phyloP scores from a whole-genome alignment of 1,140 invertebrate genomes.

The Cephus cinctus region DNA sequence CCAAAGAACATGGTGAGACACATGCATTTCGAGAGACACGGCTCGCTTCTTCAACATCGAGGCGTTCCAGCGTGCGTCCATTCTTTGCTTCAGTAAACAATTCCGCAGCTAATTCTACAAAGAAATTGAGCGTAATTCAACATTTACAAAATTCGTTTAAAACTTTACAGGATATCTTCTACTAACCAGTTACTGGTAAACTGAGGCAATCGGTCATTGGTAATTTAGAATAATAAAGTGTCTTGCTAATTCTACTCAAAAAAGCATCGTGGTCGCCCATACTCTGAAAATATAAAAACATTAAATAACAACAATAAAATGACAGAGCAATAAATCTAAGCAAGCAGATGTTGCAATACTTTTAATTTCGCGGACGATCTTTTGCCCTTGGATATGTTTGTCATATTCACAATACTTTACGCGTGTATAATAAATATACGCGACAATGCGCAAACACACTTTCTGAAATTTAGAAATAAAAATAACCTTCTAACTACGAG shows the following conservation, averaged over 20 bases:
- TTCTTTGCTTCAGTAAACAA: conserved; percentile 72
- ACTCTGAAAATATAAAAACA: conserved; percentile 55
- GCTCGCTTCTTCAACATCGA: conserved; percentile 78
- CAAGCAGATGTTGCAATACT: conserved; percentile 30
- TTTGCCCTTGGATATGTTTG: conserved; percentile 36
- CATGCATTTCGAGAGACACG: conserved; percentile 75
- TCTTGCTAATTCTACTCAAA: conserved; percentile 76
- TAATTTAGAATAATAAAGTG: conserved; percentile 80
- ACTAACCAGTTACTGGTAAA: conserved; percentile 75
- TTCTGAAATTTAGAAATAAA: too few species aligned
- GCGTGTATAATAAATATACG: too few species aligned
- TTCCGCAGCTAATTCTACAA: conserved; percentile 79
- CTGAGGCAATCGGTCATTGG: conserved; percentile 71
- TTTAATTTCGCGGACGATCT: conserved; percentile 34
- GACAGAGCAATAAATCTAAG: too few species aligned
- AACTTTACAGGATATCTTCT: conserved; percentile 17
- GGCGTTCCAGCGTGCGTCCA: conserved; percentile 71
- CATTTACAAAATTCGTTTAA: conserved; percentile 14
- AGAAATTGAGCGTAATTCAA: conserved; percentile 25
- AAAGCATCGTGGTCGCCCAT: conserved; percentile 72
- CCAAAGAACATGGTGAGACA: conserved; percentile 81
- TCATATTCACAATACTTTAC: too few species aligned
- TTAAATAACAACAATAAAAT: conserved; percentile 6
- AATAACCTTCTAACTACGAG: too few species aligned
- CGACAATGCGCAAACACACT: too few species aligned